phyloP scores from a whole-genome alignment of 2,113 vertebrate species.

The Odocoileus hemionus region DNA sequence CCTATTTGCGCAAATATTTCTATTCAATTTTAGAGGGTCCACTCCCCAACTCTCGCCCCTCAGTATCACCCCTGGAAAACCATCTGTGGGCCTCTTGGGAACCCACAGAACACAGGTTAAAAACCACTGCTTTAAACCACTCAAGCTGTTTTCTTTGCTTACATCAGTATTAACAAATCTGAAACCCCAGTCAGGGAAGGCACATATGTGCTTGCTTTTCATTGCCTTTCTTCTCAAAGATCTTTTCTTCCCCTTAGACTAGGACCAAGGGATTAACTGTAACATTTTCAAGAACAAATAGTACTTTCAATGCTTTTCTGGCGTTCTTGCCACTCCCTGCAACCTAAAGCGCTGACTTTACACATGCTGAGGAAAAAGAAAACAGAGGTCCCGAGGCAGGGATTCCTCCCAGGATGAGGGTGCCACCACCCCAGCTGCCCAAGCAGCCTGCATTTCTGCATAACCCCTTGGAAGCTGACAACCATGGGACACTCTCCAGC shows the following conservation, averaged over 20 bases:
- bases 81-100: not conserved
- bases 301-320: constrained; percentile 40
- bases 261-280: constrained; percentile 22
- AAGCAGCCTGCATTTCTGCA: not conserved
- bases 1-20: not conserved
- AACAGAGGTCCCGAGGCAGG: not conserved
- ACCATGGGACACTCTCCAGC: not conserved
- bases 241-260: constrained; percentile 31
- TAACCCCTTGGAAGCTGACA: not conserved
- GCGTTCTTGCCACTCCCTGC: constrained; percentile 34
- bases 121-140: not conserved
- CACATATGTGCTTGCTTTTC: not conserved
- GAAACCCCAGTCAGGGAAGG: not conserved
- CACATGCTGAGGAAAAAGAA: not conserved
- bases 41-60: accelerated
- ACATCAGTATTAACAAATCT: not conserved
- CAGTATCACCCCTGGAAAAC: not conserved
- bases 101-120: not conserved
- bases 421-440: not conserved
- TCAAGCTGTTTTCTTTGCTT: not conserved
- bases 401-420: not conserved
- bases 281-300: constrained; percentile 56
- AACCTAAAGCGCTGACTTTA: not conserved
- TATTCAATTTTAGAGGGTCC: not conserved
- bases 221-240: constrained; percentile 59